Conservation (phyloP, 2,113 vertebrate species). For the Conger conger region DNA sequence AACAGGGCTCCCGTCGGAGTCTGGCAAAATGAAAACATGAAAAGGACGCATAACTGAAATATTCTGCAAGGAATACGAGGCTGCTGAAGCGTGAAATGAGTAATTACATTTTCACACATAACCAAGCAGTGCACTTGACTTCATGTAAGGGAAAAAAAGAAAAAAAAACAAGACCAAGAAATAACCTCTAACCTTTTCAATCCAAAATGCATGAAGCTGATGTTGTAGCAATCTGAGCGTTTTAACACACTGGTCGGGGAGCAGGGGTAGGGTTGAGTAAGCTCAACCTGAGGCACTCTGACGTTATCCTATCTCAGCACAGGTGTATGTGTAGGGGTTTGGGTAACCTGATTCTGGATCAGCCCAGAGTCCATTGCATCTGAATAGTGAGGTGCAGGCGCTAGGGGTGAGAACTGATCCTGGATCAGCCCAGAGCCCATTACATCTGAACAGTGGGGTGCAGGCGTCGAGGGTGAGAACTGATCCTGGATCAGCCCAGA, state of each 20-base stretch:
- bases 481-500: too few relatives aligned
- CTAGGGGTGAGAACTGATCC: too few relatives aligned
- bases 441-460: too few relatives aligned
- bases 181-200: not conserved
- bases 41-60: not conserved
- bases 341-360: too few relatives aligned
- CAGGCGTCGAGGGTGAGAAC: too few relatives aligned
- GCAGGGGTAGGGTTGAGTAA: not conserved
- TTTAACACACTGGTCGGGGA: not conserved
- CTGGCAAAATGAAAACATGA: not conserved
- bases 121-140: not conserved
- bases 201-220: not conserved
- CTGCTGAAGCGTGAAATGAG: not conserved
- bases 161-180: not conserved
- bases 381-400: too few relatives aligned
- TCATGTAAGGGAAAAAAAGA: not conserved
- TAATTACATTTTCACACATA: not conserved
- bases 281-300: too few relatives aligned
- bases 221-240: not conserved
- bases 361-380: too few relatives aligned
- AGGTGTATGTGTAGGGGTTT: too few relatives aligned
- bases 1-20: not conserved
- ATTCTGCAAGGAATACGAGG: not conserved
- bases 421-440: too few relatives aligned
- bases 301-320: too few relatives aligned